Evolutionary conservation across 35 echinoderm and acorn worm species (phyloP).

Genomic region (Stichopus chloronotus): DNA sequence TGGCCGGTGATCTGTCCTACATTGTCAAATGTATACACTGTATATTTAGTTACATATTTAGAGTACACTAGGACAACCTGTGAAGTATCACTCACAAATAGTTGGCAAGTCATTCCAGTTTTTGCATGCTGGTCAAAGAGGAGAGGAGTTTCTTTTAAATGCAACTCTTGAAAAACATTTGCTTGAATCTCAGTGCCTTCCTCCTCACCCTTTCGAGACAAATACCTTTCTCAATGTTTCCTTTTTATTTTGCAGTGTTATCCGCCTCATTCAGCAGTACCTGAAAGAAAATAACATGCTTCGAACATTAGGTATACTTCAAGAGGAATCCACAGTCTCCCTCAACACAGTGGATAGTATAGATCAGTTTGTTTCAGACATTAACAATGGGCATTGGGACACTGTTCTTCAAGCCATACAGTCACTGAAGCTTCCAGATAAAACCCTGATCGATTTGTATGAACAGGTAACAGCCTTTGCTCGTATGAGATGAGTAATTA

Average conservation of each 20-base stretch:
- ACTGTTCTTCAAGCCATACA: conserved; percentile 96
- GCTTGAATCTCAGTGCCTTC: too few species aligned
- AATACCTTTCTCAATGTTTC: conserved; percentile 13
- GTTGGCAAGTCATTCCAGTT: too few species aligned
- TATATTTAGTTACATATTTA: too few species aligned
- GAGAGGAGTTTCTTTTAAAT: too few species aligned
- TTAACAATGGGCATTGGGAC: conserved; percentile 99
- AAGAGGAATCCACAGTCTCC: conserved; percentile 92
- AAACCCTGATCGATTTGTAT: conserved; percentile 96
- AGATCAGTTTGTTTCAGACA: conserved; percentile 95
- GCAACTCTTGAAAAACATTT: too few species aligned
- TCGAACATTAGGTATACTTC: conserved; percentile 72
- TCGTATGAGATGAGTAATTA: too few species aligned
- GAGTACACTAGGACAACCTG: too few species aligned
- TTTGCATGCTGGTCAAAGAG: too few species aligned
- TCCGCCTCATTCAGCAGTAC: conserved; percentile 97
- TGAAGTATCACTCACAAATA: too few species aligned
- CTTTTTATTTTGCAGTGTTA: conserved; percentile 72
- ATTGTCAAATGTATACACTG: too few species aligned
- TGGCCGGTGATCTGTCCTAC: too few species aligned
- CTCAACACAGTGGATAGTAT: conserved; percentile 98
- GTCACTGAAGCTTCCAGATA: conserved; percentile 96
- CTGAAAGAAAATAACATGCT: conserved; percentile 88
- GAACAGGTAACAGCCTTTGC: conserved; percentile 74
- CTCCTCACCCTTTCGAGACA: background rate